Evolutionary conservation across 1,140 invertebrate species (phyloP).

Genomic region (Drosophila eugracilis): DNA sequence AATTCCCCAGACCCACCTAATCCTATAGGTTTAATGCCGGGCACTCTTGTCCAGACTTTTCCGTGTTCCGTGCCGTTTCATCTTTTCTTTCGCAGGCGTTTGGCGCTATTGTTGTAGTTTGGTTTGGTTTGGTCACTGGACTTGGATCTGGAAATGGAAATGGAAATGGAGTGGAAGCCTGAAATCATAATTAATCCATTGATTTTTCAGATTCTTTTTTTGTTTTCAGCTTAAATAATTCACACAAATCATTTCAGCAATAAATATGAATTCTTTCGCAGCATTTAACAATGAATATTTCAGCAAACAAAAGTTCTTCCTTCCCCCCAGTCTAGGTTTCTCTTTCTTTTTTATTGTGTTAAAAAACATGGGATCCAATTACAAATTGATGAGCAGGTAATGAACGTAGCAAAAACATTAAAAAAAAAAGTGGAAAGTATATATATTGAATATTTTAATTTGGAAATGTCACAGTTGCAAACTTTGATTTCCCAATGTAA

Average conservation of each 20-base stretch:
- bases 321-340: constrained; percentile 23
- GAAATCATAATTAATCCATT: constrained; percentile 72
- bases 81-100: constrained; percentile 57
- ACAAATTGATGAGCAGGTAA: constrained; percentile 72
- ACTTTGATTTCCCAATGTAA: constrained; percentile 60
- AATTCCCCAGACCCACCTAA: constrained; percentile 32
- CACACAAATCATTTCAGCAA: constrained; percentile 53
- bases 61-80: constrained; percentile 19
- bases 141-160: constrained; percentile 25
- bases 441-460: constrained; percentile 48
- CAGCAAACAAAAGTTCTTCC: constrained; percentile 36
- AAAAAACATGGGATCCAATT: constrained; percentile 43
- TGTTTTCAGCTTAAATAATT: constrained; percentile 75
- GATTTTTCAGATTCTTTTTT: constrained; percentile 63
- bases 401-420: constrained; percentile 42
- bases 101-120: constrained; percentile 71
- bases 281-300: constrained; percentile 59
- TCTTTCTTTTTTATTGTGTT: background rate
- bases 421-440: too few species aligned
- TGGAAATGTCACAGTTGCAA: constrained; percentile 27
- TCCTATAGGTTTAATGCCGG: constrained; percentile 37
- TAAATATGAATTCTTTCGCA: constrained; percentile 44
- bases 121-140: constrained; percentile 68
- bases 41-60: constrained; percentile 45
- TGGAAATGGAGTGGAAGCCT: constrained; percentile 31